phyloP scores from a whole-genome alignment of 2,888 invertebrate species.

The Digitonthophagus gazella region DNA sequence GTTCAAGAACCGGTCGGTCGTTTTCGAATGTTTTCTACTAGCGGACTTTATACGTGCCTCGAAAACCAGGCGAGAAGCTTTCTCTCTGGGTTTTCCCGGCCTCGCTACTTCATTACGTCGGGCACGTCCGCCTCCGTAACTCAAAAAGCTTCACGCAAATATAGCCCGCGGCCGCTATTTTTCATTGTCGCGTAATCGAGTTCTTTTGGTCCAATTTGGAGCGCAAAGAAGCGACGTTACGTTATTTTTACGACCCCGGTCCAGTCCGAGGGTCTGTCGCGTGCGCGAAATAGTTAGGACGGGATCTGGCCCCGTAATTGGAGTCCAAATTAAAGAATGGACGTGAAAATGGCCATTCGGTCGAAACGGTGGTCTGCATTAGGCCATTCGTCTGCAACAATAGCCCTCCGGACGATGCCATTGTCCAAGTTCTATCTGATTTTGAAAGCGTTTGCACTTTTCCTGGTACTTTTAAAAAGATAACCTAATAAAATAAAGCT shows the following conservation, averaged over 20 bases:
- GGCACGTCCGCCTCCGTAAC: no score
- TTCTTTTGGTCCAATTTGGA: not conserved
- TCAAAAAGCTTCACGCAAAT: no score
- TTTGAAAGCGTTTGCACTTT: conserved; percentile 28
- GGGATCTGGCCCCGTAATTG: conserved; percentile 31
- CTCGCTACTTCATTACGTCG: no score
- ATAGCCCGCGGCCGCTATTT: no score
- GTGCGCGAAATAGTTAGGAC: not conserved
- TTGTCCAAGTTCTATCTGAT: conserved; percentile 35
- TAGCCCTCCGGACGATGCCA: conserved; percentile 35
- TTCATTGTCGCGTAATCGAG: not conserved
- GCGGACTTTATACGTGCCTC: no score
- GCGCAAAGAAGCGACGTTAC: not conserved
- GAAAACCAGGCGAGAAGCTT: no score
- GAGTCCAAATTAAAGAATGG: conserved; percentile 37
- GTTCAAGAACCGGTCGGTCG: no score
- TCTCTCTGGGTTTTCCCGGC: no score
- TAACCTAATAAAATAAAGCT: no score
- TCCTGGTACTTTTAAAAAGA: not conserved
- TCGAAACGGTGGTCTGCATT: conserved; percentile 46
- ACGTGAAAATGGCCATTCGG: conserved; percentile 48
- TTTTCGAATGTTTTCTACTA: no score
- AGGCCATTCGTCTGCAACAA: conserved; percentile 32
- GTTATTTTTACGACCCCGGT: conserved; percentile 5
- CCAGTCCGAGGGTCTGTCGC: not conserved